Evolutionary conservation across 2,888 invertebrate genomes (phyloP), one percentile per base, ranked within the genome.

Genomic region (Hypercompe scribonia): DNA sequence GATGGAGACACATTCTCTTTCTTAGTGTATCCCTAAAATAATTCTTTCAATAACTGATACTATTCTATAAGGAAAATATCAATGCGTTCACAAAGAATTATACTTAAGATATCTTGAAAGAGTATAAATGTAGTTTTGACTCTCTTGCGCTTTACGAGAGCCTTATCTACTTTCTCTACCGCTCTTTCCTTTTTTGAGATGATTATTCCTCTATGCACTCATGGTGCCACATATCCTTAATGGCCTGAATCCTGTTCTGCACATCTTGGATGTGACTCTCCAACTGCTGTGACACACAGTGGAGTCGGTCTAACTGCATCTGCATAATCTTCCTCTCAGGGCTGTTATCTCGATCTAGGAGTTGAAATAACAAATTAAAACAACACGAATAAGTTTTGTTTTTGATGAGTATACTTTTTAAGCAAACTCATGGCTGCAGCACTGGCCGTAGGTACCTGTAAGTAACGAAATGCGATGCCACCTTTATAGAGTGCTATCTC

Each of bases 151-250:
- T 28, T 61, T 18, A 18, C 18, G 58, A 61, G 28, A 31, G 5
- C 15, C 31, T 31, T 13, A 31, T 61, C 18, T 18, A 18, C 58
- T 61, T 61, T 61, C 58, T 61, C 58, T 28, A 1, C 15, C 28
- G 13, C 3, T 58, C 28, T 28, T 58, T 5, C n/a, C 34, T 24
- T 34, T 11, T 21, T 24, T 24, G 24, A 64, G 34, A 34, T 31
- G 15, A n/a, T 68, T 73, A 73, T 33, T 72, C 75, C 11, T 58
- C 75, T 33, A 65, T 24, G 28, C 84, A 83, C 31, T 78, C 76
- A 63, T 83, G 84, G 66, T 75, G 78, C 83, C 85, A 85, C 76
- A 81, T 68, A 0, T 83, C 78, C 36, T 85, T 83, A 65, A 83
- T 85, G 65, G 71, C 70, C 61, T 81, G 78, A 54, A 83, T 83